Conservation (phyloP, 2,113 vertebrate genomes). For the Lepisosteus oculatus region DNA sequence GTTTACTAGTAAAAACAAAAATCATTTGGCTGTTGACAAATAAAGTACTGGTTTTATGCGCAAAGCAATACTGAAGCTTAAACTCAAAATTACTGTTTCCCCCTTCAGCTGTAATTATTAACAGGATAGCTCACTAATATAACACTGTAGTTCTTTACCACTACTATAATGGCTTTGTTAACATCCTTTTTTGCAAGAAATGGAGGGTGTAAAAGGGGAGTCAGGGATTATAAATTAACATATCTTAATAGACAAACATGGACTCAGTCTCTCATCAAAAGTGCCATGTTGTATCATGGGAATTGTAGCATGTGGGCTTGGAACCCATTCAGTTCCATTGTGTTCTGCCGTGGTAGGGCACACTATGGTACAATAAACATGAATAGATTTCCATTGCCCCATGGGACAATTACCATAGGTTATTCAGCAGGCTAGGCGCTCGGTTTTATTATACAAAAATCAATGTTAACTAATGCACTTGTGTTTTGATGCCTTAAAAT, state of each 20-base stretch:
- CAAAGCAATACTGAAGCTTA: conserved; percentile 2
- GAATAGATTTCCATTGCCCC: conserved; percentile 27
- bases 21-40: not conserved
- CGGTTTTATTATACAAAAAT: conserved; percentile 19
- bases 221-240: conserved; percentile 51
- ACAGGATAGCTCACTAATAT: not conserved
- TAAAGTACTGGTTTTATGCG: not conserved
- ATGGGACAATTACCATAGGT: conserved; percentile 32
- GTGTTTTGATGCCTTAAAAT: conserved; percentile 39
- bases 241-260: conserved; percentile 49
- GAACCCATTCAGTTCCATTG: conserved; percentile 35
- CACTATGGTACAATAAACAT: conserved; percentile 22
- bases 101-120: not conserved
- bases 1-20: not conserved
- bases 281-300: conserved; percentile 39
- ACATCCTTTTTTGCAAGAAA: conserved; percentile 26
- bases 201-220: conserved; percentile 37
- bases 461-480: conserved; percentile 15
- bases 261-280: conserved; percentile 42
- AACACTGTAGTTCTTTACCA: not conserved
- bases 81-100: not conserved
- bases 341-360: conserved; percentile 21
- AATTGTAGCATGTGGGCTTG: conserved; percentile 40
- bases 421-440: conserved; percentile 23
- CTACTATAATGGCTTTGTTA: conserved; percentile 8